Conservation (phyloP, 92 coral and sea anemone genomes). For the Porites cylindrica region DNA sequence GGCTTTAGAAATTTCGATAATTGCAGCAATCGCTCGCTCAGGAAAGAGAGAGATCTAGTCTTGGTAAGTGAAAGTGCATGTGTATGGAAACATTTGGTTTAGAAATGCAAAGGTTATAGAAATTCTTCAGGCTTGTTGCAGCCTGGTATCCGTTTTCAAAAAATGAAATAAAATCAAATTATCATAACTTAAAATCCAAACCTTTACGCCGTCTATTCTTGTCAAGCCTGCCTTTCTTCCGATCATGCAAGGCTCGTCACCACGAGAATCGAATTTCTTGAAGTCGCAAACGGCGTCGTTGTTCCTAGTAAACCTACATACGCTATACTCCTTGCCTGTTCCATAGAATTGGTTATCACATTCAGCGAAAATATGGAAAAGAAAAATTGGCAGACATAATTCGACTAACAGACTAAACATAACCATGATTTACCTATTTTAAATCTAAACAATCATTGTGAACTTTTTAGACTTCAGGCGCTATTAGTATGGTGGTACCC, state of each 20-base stretch:
- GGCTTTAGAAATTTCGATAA: no score
- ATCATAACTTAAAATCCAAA: not conserved
- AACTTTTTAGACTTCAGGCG: not conserved
- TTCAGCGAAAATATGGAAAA: not conserved
- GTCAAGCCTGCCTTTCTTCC: constrained; percentile 76
- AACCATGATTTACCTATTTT: constrained; percentile 11
- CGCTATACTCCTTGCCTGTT: constrained; percentile 5
- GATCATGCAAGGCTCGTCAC: constrained; percentile 74
- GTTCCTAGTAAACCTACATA: constrained; percentile 28
- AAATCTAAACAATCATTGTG: constrained; percentile 7
- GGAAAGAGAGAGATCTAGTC: no score
- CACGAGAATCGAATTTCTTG: constrained; percentile 36
- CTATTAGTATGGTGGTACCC: not conserved
- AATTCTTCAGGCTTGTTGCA: no score
- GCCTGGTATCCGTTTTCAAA: not conserved
- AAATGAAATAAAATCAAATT: not conserved
- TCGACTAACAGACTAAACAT: constrained; percentile 17
- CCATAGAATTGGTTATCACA: not conserved
- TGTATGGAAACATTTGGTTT: no score
- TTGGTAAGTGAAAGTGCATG: no score
- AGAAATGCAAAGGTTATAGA: no score
- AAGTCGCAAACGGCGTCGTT: constrained; percentile 6
- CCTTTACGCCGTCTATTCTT: constrained; percentile 74
- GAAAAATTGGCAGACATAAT: constrained; percentile 6
- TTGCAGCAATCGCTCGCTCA: no score